These are phyloP conservation scores for Deroptyus accipitrinus DNA, from an alignment of 2,113 vertebrate genomes.

Conservation along the genomic window DNA sequence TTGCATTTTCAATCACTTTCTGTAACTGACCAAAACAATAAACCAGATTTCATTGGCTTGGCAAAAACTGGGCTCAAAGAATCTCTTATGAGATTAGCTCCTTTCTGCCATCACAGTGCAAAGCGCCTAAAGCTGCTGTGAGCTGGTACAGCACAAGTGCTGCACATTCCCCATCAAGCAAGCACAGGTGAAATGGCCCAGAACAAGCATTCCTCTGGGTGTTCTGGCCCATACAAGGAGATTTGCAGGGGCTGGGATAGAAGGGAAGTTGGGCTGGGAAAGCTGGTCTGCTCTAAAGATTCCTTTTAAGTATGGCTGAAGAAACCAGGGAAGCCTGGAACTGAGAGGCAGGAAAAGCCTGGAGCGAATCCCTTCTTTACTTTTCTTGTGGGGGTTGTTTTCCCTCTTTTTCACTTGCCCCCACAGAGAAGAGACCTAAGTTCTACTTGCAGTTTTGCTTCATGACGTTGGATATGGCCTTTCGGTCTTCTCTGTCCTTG, in stretches of 20 bases:
- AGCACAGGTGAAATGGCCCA: neutral
- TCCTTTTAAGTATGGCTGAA: neutral
- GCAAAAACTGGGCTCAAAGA: neutral
- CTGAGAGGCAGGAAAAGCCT: neutral
- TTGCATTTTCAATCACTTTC: neutral
- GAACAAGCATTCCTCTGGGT: neutral
- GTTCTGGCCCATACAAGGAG: neutral
- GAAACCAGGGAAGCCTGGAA: neutral
- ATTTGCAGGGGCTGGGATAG: neutral
- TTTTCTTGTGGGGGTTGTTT: neutral
- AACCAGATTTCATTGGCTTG: neutral
- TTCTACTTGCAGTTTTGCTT: neutral
- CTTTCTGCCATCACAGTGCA: neutral
- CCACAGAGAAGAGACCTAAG: neutral
- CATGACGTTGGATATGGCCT: conserved; percentile 1
- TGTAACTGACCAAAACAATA: neutral
- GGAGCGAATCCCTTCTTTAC: neutral
- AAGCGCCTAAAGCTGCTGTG: neutral
- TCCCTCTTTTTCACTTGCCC: neutral
- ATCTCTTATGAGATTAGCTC: neutral
- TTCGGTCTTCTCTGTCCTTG: neutral
- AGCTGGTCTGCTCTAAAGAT: neutral
- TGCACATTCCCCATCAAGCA: neutral
- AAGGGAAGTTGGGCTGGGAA: neutral
- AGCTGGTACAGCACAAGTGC: neutral